Base-by-base conservation (phyloP, 2,888 invertebrate species). In the Parascotia fuliginaria region DNA sequence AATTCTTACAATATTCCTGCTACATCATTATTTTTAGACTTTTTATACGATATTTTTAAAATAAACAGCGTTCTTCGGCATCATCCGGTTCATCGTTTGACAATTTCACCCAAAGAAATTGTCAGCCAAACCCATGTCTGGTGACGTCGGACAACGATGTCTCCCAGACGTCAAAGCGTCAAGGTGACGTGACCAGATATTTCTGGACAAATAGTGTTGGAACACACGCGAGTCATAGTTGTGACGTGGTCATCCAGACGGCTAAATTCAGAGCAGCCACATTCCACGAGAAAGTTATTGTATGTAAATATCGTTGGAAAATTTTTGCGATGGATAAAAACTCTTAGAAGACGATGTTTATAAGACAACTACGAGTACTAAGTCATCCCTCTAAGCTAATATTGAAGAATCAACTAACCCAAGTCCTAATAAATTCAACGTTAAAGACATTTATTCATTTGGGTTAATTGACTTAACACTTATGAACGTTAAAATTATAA, bases 111-210 rank as follows among this genome's bases (percentile, higher is more conserved):
- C 37, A 59, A 60, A 65, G 24, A 50, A 34, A 40, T 43, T 27
- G 42, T 49, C 15, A 56, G 42, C 53, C 57, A 50, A 58, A 48
- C 50, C 62, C 39, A 46, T 54, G 54, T 60, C 54, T 54, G 38
- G 60, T 80, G 75, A 76, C 80, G 79, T 68, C 52, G 46, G 38
- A 19, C 50, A 62, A 70, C 70, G 69, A 75, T 68, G 72, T 58
- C 60, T 56, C 39, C 41, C 64, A 60, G 60, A 77, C 81, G 77
- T 78, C 76, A 74, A 75, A 68, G 62, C 54, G 55, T 65, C 44
- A 45, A 53, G 44, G 55, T 79, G 79, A 79, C 80, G 77, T 56
- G 53, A 59, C 56, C 56, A 62, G 51, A 46, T 57, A 37, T 70
- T 55, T 51, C 55, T 48, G 52, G 40, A 66, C 60, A 57, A 60